phyloP scores from a whole-genome alignment of 2,797 vertebrate genomes.

The Chelon auratus region DNA sequence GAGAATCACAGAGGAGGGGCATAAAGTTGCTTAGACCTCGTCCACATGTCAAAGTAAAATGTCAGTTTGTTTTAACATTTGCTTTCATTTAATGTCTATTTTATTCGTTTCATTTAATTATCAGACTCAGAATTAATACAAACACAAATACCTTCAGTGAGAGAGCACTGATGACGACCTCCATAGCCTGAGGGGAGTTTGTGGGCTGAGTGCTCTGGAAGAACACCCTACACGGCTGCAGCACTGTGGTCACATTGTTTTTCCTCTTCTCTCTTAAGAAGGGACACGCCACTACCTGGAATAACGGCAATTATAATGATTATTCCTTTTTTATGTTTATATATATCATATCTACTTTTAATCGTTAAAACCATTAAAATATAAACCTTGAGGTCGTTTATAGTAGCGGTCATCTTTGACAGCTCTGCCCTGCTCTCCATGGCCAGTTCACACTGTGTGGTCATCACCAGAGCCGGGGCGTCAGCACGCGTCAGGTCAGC shows the following conservation, averaged over 20 bases:
- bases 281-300: slow-evolving; percentile 90
- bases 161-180: slow-evolving; percentile 90
- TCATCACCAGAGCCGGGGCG: slow-evolving; percentile 93
- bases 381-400: slow-evolving; percentile 89
- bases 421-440: slow-evolving; percentile 86
- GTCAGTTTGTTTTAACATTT: too few relatives aligned
- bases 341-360: neutral
- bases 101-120: neutral
- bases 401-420: slow-evolving; percentile 87
- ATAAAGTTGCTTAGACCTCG: neutral
- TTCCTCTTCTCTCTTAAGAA: slow-evolving; percentile 90
- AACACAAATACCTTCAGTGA: slow-evolving; percentile 89
- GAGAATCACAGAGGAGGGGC: slow-evolving; percentile 22
- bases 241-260: slow-evolving; percentile 90
- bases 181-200: slow-evolving; percentile 85
- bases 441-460: slow-evolving; percentile 91
- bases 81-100: too few relatives aligned
- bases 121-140: neutral
- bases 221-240: slow-evolving; percentile 94
- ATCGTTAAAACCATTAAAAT: neutral
- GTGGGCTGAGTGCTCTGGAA: slow-evolving; percentile 85
- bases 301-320: neutral
- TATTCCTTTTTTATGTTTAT: neutral
- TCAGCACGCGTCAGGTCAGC: slow-evolving; percentile 95
- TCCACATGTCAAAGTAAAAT: too few relatives aligned